phyloP scores from a whole-genome alignment of 2,797 vertebrate genomes.

The Linurgus olivaceus region DNA sequence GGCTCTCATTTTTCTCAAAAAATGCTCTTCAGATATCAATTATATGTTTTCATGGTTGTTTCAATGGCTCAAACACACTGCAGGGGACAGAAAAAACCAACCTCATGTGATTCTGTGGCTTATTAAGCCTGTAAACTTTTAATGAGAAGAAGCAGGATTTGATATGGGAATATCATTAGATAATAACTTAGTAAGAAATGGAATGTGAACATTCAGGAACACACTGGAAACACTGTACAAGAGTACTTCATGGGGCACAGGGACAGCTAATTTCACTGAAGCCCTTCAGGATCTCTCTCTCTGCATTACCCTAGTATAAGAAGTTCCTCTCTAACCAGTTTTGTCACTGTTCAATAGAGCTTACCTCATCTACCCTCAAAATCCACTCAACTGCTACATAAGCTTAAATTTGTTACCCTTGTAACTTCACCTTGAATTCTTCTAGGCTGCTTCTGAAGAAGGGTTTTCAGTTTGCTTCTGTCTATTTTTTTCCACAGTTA shows the following conservation, averaged over 20 bases:
- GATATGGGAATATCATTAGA: background rate
- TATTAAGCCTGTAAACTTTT: background rate
- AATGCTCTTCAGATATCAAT: background rate
- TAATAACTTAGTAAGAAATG: background rate
- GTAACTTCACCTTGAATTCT: background rate
- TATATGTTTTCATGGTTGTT: background rate
- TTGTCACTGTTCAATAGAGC: background rate
- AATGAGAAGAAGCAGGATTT: background rate
- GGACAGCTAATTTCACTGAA: background rate
- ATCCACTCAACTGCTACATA: background rate
- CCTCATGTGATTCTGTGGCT: background rate
- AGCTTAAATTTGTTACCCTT: background rate
- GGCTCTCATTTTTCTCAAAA: background rate
- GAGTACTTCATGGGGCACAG: background rate
- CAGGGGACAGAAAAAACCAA: background rate
- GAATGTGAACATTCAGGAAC: background rate
- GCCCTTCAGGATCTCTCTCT: background rate
- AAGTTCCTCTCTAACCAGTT: background rate
- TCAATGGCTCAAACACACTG: background rate
- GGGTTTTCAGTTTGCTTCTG: background rate
- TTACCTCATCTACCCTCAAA: background rate
- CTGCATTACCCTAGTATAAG: background rate
- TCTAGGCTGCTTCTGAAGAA: background rate
- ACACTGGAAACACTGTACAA: background rate
- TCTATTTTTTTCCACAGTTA: background rate